Base-by-base conservation (phyloP, 1,140 invertebrate genomes). In the Calephelis virginiensis region DNA sequence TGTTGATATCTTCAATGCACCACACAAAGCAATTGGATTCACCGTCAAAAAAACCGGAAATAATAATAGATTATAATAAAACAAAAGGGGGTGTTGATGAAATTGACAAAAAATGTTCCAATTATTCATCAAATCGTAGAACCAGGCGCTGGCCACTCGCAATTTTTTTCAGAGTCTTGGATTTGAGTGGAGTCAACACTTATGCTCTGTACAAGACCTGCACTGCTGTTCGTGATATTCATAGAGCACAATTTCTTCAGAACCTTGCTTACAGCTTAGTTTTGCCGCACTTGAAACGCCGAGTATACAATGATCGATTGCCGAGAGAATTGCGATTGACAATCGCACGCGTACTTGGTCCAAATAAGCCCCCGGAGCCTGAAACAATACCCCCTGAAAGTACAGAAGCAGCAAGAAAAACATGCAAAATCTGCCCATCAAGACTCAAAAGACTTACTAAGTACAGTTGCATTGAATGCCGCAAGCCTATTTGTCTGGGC, bases 1-100 rank as follows among this genome's bases (percentile, higher is more conserved):
- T 69, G 17, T 65, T 81, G 28, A 43, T 74, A 40, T 74, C 70
- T 37, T 69, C 76, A n/a, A 71, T 69, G 64, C 77, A 77, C 56
- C 69, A 75, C 45, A 64, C 53, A 53, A 69, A 73, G 59, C 64
- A 60, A 40, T 38, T 59, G 62, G 67, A 80, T n/a, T 67, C 60
- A 76, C 62, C 50, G 46, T 28, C 28, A 28, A 28, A 63, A 50
- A 72, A 72, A 61, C 71, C 63, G n/a, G 64, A 59, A 71, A 71
- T 68, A 38, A 71, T 65, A 71, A 67, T 68, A 28, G 63, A 66
- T 49, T 71, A 66, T 59, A 69, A 72, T 64, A 56, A 50, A 61
- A 69, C 65, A 28, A 28, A 28, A 28, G 28, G 28, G 28, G 28
- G 28, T 28, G 28, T 28, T 28, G 28, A 28, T 28, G 50, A 68